phyloP scores from a whole-genome alignment of 1,140 invertebrate genomes.

The Marisa cornuarietis region DNA sequence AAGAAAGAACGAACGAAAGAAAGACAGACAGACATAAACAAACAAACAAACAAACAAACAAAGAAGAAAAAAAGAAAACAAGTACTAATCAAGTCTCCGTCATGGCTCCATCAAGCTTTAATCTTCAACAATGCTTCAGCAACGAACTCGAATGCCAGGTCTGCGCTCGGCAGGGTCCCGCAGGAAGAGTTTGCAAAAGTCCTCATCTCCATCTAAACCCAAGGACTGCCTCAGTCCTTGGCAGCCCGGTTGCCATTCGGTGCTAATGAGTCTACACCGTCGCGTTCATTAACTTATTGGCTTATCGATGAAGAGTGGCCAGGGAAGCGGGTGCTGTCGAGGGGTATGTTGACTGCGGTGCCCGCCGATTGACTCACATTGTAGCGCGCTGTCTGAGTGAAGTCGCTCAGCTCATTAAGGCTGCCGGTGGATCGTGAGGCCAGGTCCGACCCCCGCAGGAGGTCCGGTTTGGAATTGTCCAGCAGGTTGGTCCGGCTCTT shows the following conservation, averaged over 20 bases:
- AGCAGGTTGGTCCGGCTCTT: slow-evolving; percentile 36
- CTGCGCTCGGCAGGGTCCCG: too few species aligned
- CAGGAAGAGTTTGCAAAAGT: too few species aligned
- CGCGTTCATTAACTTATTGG: background rate
- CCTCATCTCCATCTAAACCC: too few species aligned
- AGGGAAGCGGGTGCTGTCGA: too few species aligned
- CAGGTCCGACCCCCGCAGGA: slow-evolving; percentile 78
- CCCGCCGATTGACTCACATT: slow-evolving; percentile 71
- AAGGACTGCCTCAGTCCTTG: background rate
- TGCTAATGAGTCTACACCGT: background rate
- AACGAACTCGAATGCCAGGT: too few species aligned
- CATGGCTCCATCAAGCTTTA: too few species aligned
- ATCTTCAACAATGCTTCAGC: too few species aligned
- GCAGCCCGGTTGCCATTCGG: background rate
- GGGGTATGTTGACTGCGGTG: background rate
- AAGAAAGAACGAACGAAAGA: too few species aligned
- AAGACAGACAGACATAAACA: too few species aligned
- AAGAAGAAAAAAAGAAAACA: too few species aligned
- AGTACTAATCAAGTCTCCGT: too few species aligned
- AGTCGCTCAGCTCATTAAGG: slow-evolving; percentile 63
- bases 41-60: too few species aligned
- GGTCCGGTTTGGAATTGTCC: slow-evolving; percentile 74
- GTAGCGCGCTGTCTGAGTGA: slow-evolving; percentile 76
- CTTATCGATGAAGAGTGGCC: background rate
- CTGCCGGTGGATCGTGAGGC: slow-evolving; percentile 67